A percentile compares a stretch with the other conserved stretches of the same genome.
Evolutionary conservation across 2,888 invertebrate genomes (phyloP).

Genomic region (Tipula helvola): DNA sequence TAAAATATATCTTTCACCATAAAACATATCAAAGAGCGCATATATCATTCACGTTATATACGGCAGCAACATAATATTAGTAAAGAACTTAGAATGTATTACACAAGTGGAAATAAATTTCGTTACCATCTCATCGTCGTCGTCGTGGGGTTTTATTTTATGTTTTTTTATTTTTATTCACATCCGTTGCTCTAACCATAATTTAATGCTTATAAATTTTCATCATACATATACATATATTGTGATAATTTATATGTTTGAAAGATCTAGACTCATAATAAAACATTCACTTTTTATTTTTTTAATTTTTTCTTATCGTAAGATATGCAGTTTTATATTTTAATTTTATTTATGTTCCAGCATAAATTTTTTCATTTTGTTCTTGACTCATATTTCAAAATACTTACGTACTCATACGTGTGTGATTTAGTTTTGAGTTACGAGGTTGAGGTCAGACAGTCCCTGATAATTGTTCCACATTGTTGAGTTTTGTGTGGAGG

Average conservation of each 20-base stretch:
- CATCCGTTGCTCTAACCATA: background rate
- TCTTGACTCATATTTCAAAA: too few relatives aligned
- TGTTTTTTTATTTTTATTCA: background rate
- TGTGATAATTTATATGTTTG: slow-evolving; percentile 4
- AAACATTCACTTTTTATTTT: background rate
- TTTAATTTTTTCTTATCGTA: background rate
- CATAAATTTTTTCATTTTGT: background rate
- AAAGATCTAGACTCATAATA: background rate
- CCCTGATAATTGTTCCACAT: too few relatives aligned
- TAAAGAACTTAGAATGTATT: background rate
- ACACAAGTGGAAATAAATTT: slow-evolving; percentile 4
- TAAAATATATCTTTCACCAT: background rate
- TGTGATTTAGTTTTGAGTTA: too few relatives aligned
- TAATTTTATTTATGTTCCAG: background rate
- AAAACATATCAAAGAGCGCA: background rate
- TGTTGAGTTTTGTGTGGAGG: too few relatives aligned
- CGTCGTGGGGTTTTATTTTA: background rate
- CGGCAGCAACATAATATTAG: background rate
- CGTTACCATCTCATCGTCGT: background rate
- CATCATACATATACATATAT: background rate
- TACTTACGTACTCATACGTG: too few relatives aligned
- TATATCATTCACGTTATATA: background rate
- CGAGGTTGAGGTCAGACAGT: too few relatives aligned
- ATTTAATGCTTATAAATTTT: background rate
- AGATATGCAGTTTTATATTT: background rate